These are phyloP conservation scores for Oscheius onirici DNA, from an alignment of 2,888 invertebrate species.

Conservation along the genomic window DNA sequence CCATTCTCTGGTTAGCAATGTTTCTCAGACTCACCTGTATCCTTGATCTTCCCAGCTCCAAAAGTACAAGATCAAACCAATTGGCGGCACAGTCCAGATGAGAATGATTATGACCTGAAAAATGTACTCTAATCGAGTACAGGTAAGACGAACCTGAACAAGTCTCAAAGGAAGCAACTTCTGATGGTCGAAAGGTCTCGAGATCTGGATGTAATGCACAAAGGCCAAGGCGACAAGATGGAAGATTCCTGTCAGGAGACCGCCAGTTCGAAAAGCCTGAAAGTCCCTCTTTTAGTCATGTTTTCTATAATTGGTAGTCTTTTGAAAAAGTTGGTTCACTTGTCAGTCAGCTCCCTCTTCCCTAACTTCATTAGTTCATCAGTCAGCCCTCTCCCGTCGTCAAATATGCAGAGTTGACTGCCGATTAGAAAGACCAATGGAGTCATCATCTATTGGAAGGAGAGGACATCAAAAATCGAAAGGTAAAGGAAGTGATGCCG, in stretches of 20 bases:
- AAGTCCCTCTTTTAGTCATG: neutral
- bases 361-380: no score
- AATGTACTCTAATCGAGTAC: neutral
- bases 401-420: no score
- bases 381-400: no score
- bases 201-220: slow-evolving; percentile 79
- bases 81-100: slow-evolving; percentile 77
- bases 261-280: slow-evolving; percentile 75
- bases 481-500: no score
- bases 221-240: slow-evolving; percentile 78
- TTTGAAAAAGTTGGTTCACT: no score
- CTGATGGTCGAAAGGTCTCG: slow-evolving; percentile 78
- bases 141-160: slow-evolving; percentile 30
- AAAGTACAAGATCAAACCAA: slow-evolving; percentile 76
- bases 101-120: slow-evolving; percentile 74
- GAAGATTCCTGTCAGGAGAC: slow-evolving; percentile 77
- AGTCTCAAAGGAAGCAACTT: slow-evolving; percentile 66
- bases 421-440: no score
- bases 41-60: slow-evolving; percentile 74
- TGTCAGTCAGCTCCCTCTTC: no score
- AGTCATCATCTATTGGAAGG: neutral
- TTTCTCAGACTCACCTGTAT: slow-evolving; percentile 42
- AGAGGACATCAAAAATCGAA: neutral
- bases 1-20: no score
- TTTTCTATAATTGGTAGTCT: no score